These are phyloP conservation scores for Cepaea nemoralis DNA, from an alignment of 1,140 invertebrate genomes.

Conservation along the genomic window DNA sequence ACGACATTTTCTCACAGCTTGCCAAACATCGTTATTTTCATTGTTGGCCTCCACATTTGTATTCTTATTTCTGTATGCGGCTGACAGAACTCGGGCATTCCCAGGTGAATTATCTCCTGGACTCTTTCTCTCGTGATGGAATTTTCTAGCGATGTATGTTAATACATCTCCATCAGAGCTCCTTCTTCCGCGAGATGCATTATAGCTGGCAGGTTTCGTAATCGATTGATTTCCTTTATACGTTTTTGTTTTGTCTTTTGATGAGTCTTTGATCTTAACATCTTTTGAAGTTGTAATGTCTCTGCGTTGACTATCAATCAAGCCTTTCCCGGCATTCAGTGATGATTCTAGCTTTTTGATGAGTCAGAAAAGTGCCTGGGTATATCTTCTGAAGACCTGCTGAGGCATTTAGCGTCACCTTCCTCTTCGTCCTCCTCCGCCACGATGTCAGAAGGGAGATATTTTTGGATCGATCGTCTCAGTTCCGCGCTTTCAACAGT, in stretches of 20 bases:
- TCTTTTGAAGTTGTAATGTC: neutral
- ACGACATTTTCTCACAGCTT: slow-evolving; percentile 30
- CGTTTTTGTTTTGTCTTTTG: neutral
- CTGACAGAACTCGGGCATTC: neutral
- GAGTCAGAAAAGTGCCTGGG: too few relatives aligned
- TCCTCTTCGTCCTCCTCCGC: slow-evolving; percentile 31
- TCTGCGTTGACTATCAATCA: neutral
- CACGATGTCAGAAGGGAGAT: slow-evolving; percentile 27
- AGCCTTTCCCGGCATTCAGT: too few relatives aligned
- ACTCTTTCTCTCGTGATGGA: neutral
- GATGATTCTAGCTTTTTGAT: too few relatives aligned
- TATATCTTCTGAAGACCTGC: too few relatives aligned
- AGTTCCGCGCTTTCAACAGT: neutral
- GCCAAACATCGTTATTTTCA: neutral
- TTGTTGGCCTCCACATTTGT: neutral
- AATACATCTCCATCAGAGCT: slow-evolving; percentile 31
- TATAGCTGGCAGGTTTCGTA: neutral
- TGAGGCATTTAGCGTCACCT: too few relatives aligned
- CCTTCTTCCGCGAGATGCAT: neutral
- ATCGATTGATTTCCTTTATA: neutral
- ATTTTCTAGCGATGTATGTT: neutral
- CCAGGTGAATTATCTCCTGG: neutral
- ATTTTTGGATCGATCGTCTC: neutral
- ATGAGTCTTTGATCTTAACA: neutral
- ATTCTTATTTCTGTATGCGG: neutral